Percentiles rank a stretch among this genome's conserved stretches.
Evolutionary conservation across 2,113 vertebrate genomes (phyloP).

Genomic region (Chaenogobius annularis): DNA sequence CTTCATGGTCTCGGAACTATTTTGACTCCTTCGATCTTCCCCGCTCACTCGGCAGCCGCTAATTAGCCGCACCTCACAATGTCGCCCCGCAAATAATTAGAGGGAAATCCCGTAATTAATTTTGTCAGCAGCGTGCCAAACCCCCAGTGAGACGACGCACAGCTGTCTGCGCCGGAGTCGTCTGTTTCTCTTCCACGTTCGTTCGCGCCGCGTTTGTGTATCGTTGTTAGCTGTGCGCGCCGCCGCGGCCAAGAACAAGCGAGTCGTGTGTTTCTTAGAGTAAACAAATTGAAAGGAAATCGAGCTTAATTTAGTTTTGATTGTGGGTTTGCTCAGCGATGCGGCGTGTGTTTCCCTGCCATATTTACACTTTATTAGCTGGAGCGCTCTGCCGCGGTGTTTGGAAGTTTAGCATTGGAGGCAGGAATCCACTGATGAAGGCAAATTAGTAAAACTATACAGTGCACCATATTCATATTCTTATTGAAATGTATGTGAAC

Average conservation of each 20-base stretch:
- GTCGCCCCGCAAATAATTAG: slow-evolving; percentile 4
- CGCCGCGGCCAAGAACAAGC: background rate
- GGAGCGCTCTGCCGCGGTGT: background rate
- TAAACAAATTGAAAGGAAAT: background rate
- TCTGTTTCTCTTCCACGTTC: background rate
- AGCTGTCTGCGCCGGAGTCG: background rate
- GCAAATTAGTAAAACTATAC: background rate
- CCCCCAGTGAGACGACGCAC: background rate
- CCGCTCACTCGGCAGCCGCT: background rate
- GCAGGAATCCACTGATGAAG: background rate
- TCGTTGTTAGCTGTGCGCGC: background rate
- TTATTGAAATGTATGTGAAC: background rate
- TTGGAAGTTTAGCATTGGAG: background rate
- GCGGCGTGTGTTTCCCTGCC: background rate
- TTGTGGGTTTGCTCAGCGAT: background rate
- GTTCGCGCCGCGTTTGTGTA: background rate
- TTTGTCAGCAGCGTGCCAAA: slow-evolving; percentile 4
- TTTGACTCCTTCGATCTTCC: background rate
- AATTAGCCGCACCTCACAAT: background rate
- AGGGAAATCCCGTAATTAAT: slow-evolving; percentile 13
- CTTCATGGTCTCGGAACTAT: background rate
- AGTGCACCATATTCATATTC: background rate
- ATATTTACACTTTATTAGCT: background rate
- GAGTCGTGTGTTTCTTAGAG: background rate
- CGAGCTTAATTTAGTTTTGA: background rate